Base-by-base conservation (phyloP, 2,113 vertebrate species). In the Poeciliopsis turrubarensis region DNA sequence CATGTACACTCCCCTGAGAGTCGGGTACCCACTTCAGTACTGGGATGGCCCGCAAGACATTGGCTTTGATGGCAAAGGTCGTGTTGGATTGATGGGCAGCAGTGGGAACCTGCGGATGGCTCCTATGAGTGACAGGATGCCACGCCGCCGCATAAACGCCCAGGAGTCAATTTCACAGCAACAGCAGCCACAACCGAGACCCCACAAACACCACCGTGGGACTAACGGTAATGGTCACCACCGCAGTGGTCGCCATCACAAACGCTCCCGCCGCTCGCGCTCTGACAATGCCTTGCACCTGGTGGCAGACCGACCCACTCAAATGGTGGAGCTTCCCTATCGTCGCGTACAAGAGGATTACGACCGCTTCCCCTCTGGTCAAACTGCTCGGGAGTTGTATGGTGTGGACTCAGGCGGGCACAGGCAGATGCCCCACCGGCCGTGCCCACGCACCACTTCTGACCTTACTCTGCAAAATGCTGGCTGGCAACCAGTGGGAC, bases 381-480 rank as follows among this genome's bases (percentile, higher is more conserved):
- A 95, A 61, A 95, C 96, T 72, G 94, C 94, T 77, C 92, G 96
- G 44, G 96, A 97, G 92, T 83, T 93, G 10, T 85, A 95, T 68
- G 96, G 96, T 22, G 77, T 86, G 65, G 95, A 94, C 1, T 78
- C 91, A 3, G 88, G 86, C 8, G 95, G 94, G 10, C 91, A 94
- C 85, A 92, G 90, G 47, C 93, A 97, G 87, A 96, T 97, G 69
- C 90, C 94, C 70, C 97, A 96, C 1, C 91, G 96, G 86, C 96
- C 95, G 71, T 98, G 96, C 83, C 97, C 97, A 1, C 94, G 97
- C 89, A 98, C 98, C 51, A 98, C 98, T 60, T 99, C 98, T 0
- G 97, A 99, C 87, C 95, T 99, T 4, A 97, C 97, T 60, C 85
- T 99, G 91, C 97, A 99, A 93, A 97, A 99, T 81, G 96, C 97